Base-by-base conservation (phyloP, 2,113 vertebrate genomes). In the Ceuthmochares aereus region DNA sequence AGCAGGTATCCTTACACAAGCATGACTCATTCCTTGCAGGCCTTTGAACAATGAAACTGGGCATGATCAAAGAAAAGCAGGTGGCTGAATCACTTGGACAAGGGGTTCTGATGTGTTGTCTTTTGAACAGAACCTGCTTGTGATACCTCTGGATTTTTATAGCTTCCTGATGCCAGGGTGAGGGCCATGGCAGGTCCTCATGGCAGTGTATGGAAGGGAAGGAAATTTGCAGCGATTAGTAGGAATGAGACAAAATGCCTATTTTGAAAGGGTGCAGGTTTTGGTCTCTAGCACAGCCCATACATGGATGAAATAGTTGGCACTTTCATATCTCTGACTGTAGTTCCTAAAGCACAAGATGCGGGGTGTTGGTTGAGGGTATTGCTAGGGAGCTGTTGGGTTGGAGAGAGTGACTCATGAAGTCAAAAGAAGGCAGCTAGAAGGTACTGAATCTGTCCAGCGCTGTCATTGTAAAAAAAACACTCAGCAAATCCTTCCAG, bases 61-160 rank as follows among this genome's bases (percentile, higher is more conserved):
- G 43, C 43, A 78, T 0, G 73, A 84, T 95, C 89, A 95, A 94
- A 93, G 84, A 58, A 66, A 66, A 91, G 40, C 69, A 75, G 77
- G 89, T 87, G 84, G 43, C 77, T 95, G 91, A 95, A 85, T 95
- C 93, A 89, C 84, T 91, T 87, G 70, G 91, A 45, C 89, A 72
- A 27, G 58, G 49, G 84, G 26, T 89, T 89, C 56, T 87, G 52
- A 11, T 72, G 14, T 68, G 34, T 29, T 81, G 64, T 63, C 43
- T 81, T 92, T 81, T 75, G 80, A 95, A 64, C 18, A 74, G 90
- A 93, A 91, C 40, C 70, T 82, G 84, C 43, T 40, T 87, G 40
- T 84, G 55, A 79, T 49, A 56, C 58, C n/a, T 91, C 68, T 0
- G 0, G 32, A 22, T 64, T 91, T 82, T 60, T 72, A 17, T 60